Percentiles rank a stretch among this genome's conserved stretches.
phyloP scores from a whole-genome alignment of 2,113 vertebrate species.

The Falcunculus frontatus region DNA sequence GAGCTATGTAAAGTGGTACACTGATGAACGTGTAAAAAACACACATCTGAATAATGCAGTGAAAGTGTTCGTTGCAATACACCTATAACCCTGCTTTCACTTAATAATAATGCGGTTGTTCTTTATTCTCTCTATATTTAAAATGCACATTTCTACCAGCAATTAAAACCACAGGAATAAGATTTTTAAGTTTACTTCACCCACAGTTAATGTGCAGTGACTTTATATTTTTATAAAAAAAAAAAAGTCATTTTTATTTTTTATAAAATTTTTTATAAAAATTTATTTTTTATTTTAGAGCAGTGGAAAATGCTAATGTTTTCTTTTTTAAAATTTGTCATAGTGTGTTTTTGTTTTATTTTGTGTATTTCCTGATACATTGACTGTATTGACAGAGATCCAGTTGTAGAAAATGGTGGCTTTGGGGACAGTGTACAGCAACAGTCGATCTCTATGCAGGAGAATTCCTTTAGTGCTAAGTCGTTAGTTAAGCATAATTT shows the following conservation, averaged over 20 bases:
- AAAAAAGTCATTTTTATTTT: no score
- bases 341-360: not conserved
- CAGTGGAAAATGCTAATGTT: not conserved
- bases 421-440: not conserved
- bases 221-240: no score
- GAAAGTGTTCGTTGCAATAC: not conserved
- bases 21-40: not conserved
- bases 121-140: not conserved
- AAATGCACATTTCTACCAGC: not conserved
- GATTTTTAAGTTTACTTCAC: not conserved
- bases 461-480: not conserved
- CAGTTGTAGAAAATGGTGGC: not conserved
- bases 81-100: not conserved
- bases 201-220: not conserved
- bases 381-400: not conserved
- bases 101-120: not conserved
- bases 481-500: not conserved
- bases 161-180: not conserved
- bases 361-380: not conserved
- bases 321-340: accelerated
- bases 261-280: no score
- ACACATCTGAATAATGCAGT: not conserved
- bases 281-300: not conserved
- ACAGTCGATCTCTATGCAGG: not conserved
- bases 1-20: accelerated